Evolutionary conservation across 2,113 vertebrate species (phyloP), one percentile per base, ranked within the genome.

Genomic region (Ptyas mucosa): DNA sequence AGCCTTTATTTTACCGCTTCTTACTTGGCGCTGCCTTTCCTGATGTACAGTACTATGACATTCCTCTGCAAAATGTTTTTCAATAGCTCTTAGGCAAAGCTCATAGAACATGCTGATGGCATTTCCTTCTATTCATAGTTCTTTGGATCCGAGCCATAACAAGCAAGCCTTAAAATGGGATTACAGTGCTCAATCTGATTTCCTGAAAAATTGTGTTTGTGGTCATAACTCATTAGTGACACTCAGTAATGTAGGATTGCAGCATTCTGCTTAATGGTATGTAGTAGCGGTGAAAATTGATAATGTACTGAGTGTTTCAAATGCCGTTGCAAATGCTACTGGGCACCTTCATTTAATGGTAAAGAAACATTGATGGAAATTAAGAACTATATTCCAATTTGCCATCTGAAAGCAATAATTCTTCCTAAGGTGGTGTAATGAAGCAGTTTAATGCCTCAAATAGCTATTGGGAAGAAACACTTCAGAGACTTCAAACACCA

Each of bases 401-500:
- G 2, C 0, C 54, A 5, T 69, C 94, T 94, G 2, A 51, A 91
- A 57, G 39, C 86, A 92, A 91, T 89, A 75, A 29, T 53, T 91
- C 95, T 52, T 93, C 14, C 23, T 11, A 88, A 93, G 2, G 88
- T 75, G 5, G 21, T 94, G 10, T 2, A 90, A 91, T 0, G 0
- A 89, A 57, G 92, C 89, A 92, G 49, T 21, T 24, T n/a, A 51
- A 29, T 87, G 43, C 94, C 39, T 91, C 11, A n/a, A 7, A 46
- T 94, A 94, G 95, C 46, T 87, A 9, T 91, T 93, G 85, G 14
- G 61, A 92, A 89, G 0, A 0, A 43, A 18, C 87, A 75, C 92
- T 95, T 92, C 8, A 93, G 20, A 15, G 43, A 92, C 92, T 96
- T 88, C 12, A 93, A 92, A 95, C 90, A 29, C 11, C 89, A 24